Conservation (phyloP, 1,140 invertebrate genomes). For the Brachystomella parvula region DNA sequence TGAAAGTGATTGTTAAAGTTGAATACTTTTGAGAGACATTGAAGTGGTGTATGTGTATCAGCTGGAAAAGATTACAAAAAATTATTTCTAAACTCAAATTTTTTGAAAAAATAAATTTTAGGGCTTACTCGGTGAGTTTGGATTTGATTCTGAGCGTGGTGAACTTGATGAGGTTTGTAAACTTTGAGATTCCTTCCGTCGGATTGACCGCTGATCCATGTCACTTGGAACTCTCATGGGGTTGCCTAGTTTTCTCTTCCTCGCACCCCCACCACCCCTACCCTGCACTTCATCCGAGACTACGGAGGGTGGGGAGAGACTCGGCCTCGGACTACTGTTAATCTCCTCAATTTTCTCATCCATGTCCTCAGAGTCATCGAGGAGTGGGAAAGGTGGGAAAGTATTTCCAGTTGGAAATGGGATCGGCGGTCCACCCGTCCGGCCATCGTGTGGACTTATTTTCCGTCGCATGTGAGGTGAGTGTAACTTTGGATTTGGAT, state of each 20-base stretch:
- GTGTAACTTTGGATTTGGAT: slow-evolving; percentile 97
- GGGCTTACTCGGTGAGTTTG: slow-evolving; percentile 10
- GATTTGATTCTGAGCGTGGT: slow-evolving; percentile 5
- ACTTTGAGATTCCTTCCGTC: not conserved
- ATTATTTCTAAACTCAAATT: not conserved
- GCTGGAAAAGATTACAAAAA: not conserved
- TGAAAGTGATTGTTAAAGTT: slow-evolving; percentile 12
- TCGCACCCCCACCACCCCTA: slow-evolving; percentile 2
- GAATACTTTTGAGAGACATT: slow-evolving; percentile 12
- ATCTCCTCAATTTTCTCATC: not conserved
- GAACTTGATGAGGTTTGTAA: not conserved
- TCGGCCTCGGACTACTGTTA: not conserved
- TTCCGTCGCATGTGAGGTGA: slow-evolving; percentile 84
- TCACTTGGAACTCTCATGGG: slow-evolving; percentile 6
- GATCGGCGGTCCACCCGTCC: slow-evolving; percentile 47
- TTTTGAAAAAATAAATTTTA: not conserved
- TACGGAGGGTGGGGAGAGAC: slow-evolving; percentile 5
- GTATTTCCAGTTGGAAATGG: not conserved
- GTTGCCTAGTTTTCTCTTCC: slow-evolving; percentile 12
- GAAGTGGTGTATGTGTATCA: not conserved
- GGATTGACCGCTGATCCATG: not conserved
- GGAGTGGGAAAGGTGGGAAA: not conserved
- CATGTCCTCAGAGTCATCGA: slow-evolving; percentile 2
- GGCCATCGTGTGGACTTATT: slow-evolving; percentile 84
- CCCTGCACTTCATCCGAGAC: not conserved